phyloP scores from a whole-genome alignment of 2,113 vertebrate genomes.

The Catharus fuscescens region DNA sequence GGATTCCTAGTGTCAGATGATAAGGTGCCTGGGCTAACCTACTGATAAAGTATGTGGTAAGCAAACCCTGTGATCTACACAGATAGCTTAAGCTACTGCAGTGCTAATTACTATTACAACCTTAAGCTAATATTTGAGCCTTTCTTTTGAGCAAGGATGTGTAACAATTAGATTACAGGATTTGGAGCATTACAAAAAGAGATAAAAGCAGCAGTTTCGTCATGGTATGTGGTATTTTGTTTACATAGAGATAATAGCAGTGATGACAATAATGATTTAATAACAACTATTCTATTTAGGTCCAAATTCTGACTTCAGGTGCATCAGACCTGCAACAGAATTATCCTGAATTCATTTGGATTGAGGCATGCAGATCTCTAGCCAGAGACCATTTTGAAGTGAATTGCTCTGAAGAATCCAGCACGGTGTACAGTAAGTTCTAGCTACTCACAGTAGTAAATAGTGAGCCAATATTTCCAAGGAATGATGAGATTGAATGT shows the following conservation, averaged over 20 bases:
- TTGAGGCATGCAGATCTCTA: background rate
- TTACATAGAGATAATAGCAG: conserved; percentile 2
- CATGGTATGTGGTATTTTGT: conserved; percentile 52
- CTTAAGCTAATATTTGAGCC: conserved; percentile 70
- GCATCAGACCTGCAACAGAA: background rate
- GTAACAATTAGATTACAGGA: conserved; percentile 74
- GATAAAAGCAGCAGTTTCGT: conserved; percentile 34
- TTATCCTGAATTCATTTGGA: background rate
- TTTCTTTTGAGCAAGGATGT: conserved; percentile 60
- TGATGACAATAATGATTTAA: background rate
- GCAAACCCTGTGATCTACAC: conserved; percentile 38
- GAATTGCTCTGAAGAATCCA: background rate
- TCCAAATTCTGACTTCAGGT: background rate
- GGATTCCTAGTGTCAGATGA: background rate
- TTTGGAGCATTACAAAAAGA: conserved; percentile 53
- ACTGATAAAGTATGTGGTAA: conserved; percentile 6
- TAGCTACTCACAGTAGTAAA: background rate
- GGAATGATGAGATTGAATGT: background rate
- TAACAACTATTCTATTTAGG: background rate
- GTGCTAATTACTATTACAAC: conserved; percentile 66
- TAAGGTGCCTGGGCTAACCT: background rate
- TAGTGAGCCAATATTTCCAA: background rate
- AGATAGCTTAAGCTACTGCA: conserved; percentile 55
- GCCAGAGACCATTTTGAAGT: background rate
- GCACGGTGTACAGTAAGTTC: background rate